A percentile compares a stretch with the other conserved stretches of the same genome.
Evolutionary conservation across 2,888 invertebrate species (phyloP).

Genomic region (Automeris io): DNA sequence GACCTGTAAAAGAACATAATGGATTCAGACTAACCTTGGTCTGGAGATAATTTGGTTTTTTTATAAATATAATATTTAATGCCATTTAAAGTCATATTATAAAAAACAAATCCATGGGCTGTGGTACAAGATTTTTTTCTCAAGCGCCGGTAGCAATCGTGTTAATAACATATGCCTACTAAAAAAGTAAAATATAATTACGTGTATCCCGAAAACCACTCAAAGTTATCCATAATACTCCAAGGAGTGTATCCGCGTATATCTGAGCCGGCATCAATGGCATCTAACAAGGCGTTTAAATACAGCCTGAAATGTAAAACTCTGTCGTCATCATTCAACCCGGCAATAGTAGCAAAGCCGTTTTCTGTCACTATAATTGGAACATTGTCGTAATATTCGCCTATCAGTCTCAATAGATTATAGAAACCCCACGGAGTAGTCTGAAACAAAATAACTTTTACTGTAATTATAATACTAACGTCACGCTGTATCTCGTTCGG

Average conservation of each 20-base stretch:
- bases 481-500: no score
- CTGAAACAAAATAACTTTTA: not conserved
- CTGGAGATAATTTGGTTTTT: no score
- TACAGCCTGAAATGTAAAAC: conserved; percentile 27
- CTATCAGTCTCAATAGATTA: not conserved
- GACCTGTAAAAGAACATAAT: no score
- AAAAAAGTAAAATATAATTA: not conserved
- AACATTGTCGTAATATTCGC: not conserved
- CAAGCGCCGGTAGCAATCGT: no score
- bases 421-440: conserved; percentile 5
- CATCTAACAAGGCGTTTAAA: conserved; percentile 39
- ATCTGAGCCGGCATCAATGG: conserved; percentile 44
- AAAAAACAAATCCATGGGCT: no score
- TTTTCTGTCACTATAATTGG: conserved; percentile 5
- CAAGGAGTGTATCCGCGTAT: conserved; percentile 68
- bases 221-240: conserved; percentile 78
- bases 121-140: no score
- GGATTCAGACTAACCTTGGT: no score
- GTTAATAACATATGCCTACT: not conserved
- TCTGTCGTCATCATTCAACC: conserved; percentile 5
- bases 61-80: no score
- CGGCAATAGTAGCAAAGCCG: not conserved
- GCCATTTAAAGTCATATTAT: no score
- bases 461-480: not conserved
- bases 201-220: conserved; percentile 57